Evolutionary conservation across 1,140 invertebrate genomes (phyloP), one percentile per base, ranked within the genome.

Genomic region (Euglossa dilemma): DNA sequence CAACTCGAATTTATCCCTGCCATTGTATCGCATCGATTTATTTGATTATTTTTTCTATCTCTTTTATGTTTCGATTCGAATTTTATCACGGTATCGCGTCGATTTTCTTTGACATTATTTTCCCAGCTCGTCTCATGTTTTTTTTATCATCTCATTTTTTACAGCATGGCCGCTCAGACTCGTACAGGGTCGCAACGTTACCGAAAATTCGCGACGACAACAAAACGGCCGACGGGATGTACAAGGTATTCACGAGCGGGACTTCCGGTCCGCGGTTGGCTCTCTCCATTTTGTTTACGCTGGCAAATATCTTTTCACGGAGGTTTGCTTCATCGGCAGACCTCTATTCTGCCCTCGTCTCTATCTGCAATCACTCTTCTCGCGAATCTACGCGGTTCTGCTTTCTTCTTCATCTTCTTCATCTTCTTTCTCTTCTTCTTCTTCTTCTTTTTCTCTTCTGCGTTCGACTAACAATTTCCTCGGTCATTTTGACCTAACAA

Each of bases 101-200:
- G 61, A 81, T 63, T 81, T 76, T 61, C 72, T 85, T 85, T 75
- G 18, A n/a, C 80, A 59, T 84, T 80, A 86, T 82, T 75, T 88
- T 89, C 88, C 73, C 64, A 77, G 82, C 63, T 86, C 86, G 84
- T 89, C 85, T 90, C 84, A 89, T 89, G 86, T 91, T 91, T 92
- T 91, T 93, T 91, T 85, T 88, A 77, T 91, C 86, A 87, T 74
- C 66, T 69, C 90, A 90, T 90, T 90, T 93, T 92, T 90, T 92
- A 94, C 97, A 97, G 97, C 97, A 98, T 96, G 97, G 97, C 94
- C 97, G 98, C 92, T 96, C 97, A 94, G 98, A 98, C 95, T 98
- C 98, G 91, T 99, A 98, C 96, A 97, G 98, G 94, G 97, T 98
- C 94, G 98, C 98, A 87, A 98, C 98, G 90, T 96, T 98, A 94